These are phyloP conservation scores for Fulmarus glacialis DNA, from an alignment of 2,113 vertebrate species.

Conservation along the genomic window DNA sequence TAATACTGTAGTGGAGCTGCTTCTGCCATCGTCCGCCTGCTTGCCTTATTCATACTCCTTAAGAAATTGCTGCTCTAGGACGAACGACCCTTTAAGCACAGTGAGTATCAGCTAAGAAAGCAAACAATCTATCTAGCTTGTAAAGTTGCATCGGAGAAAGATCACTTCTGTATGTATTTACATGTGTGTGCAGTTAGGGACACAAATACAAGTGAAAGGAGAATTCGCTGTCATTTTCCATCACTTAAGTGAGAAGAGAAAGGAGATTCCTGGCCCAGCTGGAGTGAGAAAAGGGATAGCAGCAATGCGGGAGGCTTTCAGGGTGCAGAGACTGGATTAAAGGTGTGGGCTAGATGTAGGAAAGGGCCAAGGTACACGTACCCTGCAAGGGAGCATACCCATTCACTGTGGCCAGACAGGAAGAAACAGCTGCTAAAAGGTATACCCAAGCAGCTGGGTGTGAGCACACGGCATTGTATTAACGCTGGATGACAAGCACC, in stretches of 20 bases:
- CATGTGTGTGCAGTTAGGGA: not conserved
- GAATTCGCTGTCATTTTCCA: not conserved
- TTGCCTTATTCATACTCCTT: not conserved
- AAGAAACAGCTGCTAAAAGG: not conserved
- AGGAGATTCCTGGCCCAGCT: not conserved
- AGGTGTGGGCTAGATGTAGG: not conserved
- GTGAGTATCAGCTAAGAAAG: slow-evolving; percentile 51
- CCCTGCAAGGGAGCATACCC: not conserved
- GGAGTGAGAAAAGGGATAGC: not conserved
- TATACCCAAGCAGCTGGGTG: not conserved
- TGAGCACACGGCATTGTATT: not conserved
- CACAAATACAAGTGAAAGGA: not conserved
- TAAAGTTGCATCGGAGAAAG: not conserved
- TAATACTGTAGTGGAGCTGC: not conserved
- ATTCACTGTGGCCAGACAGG: not conserved
- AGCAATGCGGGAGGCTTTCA: not conserved
- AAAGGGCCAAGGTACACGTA: not conserved
- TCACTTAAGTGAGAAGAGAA: not conserved
- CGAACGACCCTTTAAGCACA: not conserved
- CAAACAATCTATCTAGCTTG: not conserved
- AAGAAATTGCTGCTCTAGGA: not conserved
- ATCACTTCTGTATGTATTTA: not conserved
- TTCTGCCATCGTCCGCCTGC: not conserved
- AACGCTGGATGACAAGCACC: not conserved
- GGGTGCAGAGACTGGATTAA: not conserved